Evolutionary conservation across 2,113 vertebrate genomes (phyloP).

Genomic region (Hydropotes inermis): DNA sequence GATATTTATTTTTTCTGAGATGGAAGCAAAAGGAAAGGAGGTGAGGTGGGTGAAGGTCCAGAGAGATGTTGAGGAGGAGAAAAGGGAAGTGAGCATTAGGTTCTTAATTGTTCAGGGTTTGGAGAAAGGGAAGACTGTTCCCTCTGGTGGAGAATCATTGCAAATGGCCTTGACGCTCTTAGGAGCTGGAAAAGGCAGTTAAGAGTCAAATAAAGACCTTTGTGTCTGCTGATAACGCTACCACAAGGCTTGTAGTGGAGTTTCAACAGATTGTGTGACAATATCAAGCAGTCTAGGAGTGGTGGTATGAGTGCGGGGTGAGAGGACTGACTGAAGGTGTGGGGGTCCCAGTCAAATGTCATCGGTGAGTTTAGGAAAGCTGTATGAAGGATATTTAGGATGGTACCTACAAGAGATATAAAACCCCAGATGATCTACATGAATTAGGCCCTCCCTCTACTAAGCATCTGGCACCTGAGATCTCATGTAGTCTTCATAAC

Average conservation of each 20-base stretch:
- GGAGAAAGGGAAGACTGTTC: neutral
- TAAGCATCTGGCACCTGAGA: neutral
- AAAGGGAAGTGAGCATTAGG: neutral
- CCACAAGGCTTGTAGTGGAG: neutral
- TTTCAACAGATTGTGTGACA: neutral
- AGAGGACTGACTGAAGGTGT: neutral
- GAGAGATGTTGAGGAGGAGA: neutral
- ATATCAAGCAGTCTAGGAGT: neutral
- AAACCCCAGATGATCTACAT: neutral
- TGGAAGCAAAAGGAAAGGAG: neutral
- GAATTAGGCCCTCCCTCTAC: neutral
- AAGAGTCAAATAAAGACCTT: neutral
- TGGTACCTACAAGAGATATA: neutral
- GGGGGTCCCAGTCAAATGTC: neutral
- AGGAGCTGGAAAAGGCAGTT: neutral
- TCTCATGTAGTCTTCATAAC: neutral
- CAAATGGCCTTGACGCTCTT: neutral
- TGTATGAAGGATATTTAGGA: neutral
- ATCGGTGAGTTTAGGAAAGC: neutral
- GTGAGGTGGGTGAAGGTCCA: neutral
- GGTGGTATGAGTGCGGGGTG: neutral
- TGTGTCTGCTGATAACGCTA: neutral
- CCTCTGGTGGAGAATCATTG: neutral
- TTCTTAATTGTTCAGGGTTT: neutral
- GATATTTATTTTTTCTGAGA: neutral